Evolutionary conservation across 2,797 vertebrate species (phyloP).

Genomic region (Oceanodroma leucorhoa): DNA sequence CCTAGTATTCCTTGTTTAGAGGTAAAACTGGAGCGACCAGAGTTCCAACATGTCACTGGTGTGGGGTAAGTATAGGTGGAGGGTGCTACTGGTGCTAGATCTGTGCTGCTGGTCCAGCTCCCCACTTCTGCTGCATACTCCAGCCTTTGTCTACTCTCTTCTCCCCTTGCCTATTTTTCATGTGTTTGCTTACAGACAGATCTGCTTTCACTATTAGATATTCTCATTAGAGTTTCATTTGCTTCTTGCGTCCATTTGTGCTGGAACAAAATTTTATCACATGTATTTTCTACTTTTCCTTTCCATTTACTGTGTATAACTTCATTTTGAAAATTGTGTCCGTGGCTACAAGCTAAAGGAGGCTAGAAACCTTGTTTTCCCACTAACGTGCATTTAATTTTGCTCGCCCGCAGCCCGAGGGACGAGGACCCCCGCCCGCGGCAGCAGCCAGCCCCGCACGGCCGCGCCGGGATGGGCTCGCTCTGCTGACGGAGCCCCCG

Average conservation of each 20-base stretch:
- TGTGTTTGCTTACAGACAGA: neutral
- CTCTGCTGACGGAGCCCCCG: accelerated
- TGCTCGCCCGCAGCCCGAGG: neutral
- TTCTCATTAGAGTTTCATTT: neutral
- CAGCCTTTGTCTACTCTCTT: neutral
- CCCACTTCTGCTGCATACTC: neutral
- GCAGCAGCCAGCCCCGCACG: no score
- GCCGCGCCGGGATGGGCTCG: neutral
- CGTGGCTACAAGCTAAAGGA: no score
- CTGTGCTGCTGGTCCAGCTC: neutral
- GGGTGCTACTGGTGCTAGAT: neutral
- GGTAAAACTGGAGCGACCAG: accelerated
- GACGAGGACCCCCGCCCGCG: neutral
- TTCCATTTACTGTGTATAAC: neutral
- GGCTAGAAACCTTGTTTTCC: neutral
- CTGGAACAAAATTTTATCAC: neutral
- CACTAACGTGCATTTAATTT: neutral
- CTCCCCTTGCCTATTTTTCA: neutral
- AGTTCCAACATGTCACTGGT: accelerated
- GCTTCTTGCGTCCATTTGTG: neutral
- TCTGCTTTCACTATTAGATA: neutral
- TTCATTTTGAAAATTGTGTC: neutral
- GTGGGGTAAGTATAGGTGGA: accelerated
- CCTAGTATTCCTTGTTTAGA: neutral
- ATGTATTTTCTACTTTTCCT: neutral